A percentile compares a stretch with the other conserved stretches of the same genome.
phyloP scores from a whole-genome alignment of 2,888 invertebrate species.

The Hyppa rectilinea region DNA sequence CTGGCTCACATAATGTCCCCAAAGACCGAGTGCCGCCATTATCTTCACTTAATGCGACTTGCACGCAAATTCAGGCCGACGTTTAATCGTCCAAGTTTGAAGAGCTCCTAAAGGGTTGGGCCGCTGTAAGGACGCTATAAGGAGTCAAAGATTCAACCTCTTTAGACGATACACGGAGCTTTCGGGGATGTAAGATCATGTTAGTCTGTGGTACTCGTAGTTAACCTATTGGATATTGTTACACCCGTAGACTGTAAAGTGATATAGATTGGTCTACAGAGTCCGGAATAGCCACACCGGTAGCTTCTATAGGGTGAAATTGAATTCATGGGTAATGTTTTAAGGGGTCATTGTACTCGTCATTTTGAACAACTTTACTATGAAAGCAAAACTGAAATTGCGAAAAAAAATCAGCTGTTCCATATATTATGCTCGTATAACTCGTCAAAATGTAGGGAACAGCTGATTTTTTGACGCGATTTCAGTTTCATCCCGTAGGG shows the following conservation, averaged over 20 bases:
- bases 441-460: too few relatives aligned
- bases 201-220: conserved; percentile 62
- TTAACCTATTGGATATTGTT: conserved; percentile 35
- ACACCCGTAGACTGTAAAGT: conserved; percentile 8
- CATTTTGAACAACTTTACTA: too few relatives aligned
- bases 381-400: too few relatives aligned
- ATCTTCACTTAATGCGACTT: conserved; percentile 74
- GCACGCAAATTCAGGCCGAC: conserved; percentile 72
- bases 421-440: too few relatives aligned
- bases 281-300: neutral
- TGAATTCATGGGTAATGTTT: too few relatives aligned
- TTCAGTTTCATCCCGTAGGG: too few relatives aligned
- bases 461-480: too few relatives aligned
- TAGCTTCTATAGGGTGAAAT: too few relatives aligned
- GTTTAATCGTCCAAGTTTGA: conserved; percentile 77
- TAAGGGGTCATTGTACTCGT: too few relatives aligned
- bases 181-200: conserved; percentile 70
- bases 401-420: too few relatives aligned
- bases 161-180: conserved; percentile 51
- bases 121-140: conserved; percentile 73
- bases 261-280: neutral
- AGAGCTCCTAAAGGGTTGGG: conserved; percentile 68
- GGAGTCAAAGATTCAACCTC: conserved; percentile 62
- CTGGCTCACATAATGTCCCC: conserved; percentile 59
- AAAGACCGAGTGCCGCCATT: conserved; percentile 70